A percentile compares a stretch with the other conserved stretches of the same genome.
These are phyloP conservation scores for Cataglyphis cursor DNA, from an alignment of 2,888 invertebrate genomes.

Conservation along the genomic window DNA sequence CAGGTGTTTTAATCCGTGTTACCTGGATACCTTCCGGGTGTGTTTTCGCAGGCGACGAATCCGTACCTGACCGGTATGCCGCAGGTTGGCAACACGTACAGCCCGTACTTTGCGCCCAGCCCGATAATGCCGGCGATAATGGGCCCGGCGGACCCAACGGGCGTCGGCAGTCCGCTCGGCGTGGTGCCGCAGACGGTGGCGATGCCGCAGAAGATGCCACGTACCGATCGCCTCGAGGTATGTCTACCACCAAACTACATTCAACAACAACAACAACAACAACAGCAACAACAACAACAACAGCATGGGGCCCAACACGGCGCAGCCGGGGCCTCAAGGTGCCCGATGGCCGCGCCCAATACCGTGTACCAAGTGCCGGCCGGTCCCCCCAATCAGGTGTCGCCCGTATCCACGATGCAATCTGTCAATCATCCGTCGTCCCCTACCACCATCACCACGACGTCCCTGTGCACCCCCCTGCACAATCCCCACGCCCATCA, in stretches of 20 bases:
- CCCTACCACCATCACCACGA: constrained; percentile 81
- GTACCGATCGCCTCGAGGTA: constrained; percentile 98
- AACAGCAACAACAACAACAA: constrained; percentile 76
- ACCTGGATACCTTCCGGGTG: constrained; percentile 81
- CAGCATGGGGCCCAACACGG: constrained; percentile 80
- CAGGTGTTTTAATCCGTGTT: constrained; percentile 73
- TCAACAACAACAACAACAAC: constrained; percentile 85
- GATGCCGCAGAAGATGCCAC: constrained; percentile 96
- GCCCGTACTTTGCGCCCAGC: constrained; percentile 95
- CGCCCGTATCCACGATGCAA: constrained; percentile 86
- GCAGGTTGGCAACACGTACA: constrained; percentile 95
- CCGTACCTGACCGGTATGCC: constrained; percentile 97
- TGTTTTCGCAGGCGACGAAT: constrained; percentile 92
- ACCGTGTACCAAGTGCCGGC: constrained; percentile 84
- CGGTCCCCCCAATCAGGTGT: constrained; percentile 86
- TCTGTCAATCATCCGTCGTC: constrained; percentile 85
- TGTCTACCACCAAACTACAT: constrained; percentile 87
- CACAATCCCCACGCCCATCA: constrained; percentile 83
- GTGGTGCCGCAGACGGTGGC: constrained; percentile 95
- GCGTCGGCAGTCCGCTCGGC: constrained; percentile 93
- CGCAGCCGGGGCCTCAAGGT: constrained; percentile 84
- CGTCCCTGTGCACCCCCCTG: constrained; percentile 82
- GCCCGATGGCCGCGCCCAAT: constrained; percentile 81
- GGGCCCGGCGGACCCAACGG: constrained; percentile 93
- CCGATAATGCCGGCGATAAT: constrained; percentile 96